Base-by-base conservation (phyloP, 2,888 invertebrate species). In the Bimastos eiseni region DNA sequence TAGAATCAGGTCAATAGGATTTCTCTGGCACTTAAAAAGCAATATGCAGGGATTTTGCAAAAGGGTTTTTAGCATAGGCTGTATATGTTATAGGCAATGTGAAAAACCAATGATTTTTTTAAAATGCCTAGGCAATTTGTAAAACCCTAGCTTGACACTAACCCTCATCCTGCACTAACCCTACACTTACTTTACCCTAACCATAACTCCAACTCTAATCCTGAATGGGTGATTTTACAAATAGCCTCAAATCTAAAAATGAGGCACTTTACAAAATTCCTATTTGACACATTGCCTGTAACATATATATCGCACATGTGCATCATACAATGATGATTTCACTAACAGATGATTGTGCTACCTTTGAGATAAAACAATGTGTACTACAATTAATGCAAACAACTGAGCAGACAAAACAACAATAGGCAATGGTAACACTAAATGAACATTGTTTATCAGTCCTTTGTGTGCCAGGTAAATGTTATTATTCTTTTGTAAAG, bases 371-470 rank as follows among this genome's bases (percentile, higher is more conserved):
- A 70, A 70, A n/a, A 70, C 70, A n/a, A 70, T 70, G 70, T 70
- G 70, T 70, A n/a, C 17, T 70, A n/a, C 70, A 30, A n/a, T 70
- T n/a, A 70, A 70, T n/a, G n/a, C 70, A 70, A 70, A 70, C 70
- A 70, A 70, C n/a, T 70, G 70, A 70, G 70, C n/a, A 70, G 11
- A 70, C n/a, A 70, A 1, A 70, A 70, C 70, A 70, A n/a, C 70
- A 70, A 70, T n/a, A 70, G 70, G 70, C 70, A 70, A 70, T 70
- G 70, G 70, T 70, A 70, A n/a, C 70, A 70, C n/a, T n/a, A 70
- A 70, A 30, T 70, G 30, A 70, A 70, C 70, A 70, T n/a, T n/a
- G 70, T n/a, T 70, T 70, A 30, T 70, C n/a, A 70, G n/a, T 70
- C 70, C 70, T 70, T 70, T 70, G 70, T 70, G 70, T 70, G 30